Base-by-base conservation (phyloP, 2,888 invertebrate genomes). In the Eilema sororculum region DNA sequence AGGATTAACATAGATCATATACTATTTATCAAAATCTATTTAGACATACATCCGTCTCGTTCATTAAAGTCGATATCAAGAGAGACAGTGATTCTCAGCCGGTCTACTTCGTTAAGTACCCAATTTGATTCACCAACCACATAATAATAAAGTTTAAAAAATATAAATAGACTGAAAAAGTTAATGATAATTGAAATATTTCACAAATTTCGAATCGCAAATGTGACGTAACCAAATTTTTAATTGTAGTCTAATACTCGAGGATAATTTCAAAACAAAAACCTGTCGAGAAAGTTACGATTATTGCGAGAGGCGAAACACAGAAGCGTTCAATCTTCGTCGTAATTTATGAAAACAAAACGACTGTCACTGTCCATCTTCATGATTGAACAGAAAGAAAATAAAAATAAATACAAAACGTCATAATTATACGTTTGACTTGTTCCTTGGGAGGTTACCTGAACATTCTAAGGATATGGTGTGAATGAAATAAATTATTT, bases 291-390 rank as follows among this genome's bases (percentile, higher is more conserved):
- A 67, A 77, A 79, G 72, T 71, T 74, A 69, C 68, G 57, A 62
- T 22, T 68, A 66, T 61, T 74, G 79, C 68, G 65, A 68, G 63
- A 65, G 60, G 37, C 67, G 9, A 63, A 64, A 72, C 65, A 67
- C 70, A 41, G 28, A 22, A 46, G 63, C 68, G 67, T 71, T 79
- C 75, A 73, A 78, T 77, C 75, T 71, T 73, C 67, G 74, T 79
- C 64, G 67, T 73, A 75, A 73, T 75, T 79, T 65, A 58, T 37
- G 68, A 67, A 78, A 75, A 78, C 75, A 76, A 73, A 78, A 73
- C 68, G 66, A 74, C 71, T 72, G 72, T 74, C 72, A 71, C 67
- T 67, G 73, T 75, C 67, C 33, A 59, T 63, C 65, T 70, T 71
- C 66, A 71, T 69, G 71, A 68, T 71, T 68, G 20, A 60, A 62